Evolutionary conservation across 2,113 vertebrate genomes (phyloP).

Genomic region (Dicentrarchus labrax): DNA sequence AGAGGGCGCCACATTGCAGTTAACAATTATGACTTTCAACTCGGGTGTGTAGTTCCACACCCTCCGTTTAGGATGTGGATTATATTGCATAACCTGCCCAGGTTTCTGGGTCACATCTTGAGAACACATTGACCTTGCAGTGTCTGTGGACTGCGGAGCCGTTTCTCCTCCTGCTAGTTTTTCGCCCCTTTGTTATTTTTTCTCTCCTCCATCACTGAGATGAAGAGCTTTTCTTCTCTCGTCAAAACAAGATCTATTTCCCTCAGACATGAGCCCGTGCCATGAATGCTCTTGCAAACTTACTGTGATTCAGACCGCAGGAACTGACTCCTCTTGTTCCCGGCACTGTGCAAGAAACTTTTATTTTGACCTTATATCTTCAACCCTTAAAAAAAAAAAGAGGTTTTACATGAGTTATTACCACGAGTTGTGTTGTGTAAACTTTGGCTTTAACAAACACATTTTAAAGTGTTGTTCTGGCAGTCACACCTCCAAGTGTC

Average conservation of each 20-base stretch:
- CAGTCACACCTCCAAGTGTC: background rate
- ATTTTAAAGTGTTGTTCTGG: conserved; percentile 33
- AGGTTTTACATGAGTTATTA: conserved; percentile 6
- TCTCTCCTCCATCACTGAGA: background rate
- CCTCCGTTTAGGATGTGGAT: conserved; percentile 36
- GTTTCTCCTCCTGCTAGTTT: background rate
- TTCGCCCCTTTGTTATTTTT: background rate
- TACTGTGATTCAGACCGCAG: background rate
- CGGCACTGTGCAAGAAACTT: conserved; percentile 8
- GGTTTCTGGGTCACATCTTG: conserved; percentile 77
- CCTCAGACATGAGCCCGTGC: conserved; percentile 7
- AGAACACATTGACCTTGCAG: conserved; percentile 69
- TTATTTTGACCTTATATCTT: background rate
- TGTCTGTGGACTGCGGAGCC: conserved; percentile 10
- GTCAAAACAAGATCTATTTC: conserved; percentile 10
- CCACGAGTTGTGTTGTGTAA: background rate
- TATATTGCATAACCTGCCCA: conserved; percentile 57
- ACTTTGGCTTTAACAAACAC: conserved; percentile 24
- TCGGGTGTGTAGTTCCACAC: conserved; percentile 17
- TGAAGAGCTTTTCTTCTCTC: conserved; percentile 13
- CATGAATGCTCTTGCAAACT: conserved; percentile 2
- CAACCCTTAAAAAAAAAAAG: conserved; percentile 19
- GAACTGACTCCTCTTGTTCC: background rate
- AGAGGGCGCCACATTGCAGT: conserved; percentile 41
- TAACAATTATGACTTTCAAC: conserved; percentile 7